These are phyloP conservation scores for Chydorus sphaericus DNA, from an alignment of 2,888 invertebrate species.

Conservation along the genomic window DNA sequence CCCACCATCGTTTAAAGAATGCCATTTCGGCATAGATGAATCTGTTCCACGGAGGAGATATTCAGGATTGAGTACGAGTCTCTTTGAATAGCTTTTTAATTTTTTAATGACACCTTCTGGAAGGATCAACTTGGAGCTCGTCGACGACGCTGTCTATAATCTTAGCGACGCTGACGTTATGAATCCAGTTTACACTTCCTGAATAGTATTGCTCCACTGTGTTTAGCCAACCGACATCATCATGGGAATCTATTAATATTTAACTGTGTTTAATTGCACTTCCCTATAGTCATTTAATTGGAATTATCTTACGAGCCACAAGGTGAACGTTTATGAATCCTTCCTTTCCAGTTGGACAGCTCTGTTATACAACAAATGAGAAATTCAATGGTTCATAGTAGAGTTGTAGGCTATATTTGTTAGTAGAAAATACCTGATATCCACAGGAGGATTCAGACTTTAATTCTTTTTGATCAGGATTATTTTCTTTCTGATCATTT, in stretches of 20 bases:
- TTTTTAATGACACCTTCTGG: constrained; percentile 26
- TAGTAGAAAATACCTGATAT: too few species aligned
- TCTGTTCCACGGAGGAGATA: constrained; percentile 18
- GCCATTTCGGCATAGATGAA: constrained; percentile 38
- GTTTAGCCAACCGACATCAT: constrained; percentile 89
- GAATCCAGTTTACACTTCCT: constrained; percentile 39
- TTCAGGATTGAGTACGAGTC: not conserved
- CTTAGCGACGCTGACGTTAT: constrained; percentile 38
- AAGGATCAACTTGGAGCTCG: constrained; percentile 51
- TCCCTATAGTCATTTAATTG: too few species aligned
- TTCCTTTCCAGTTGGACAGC: constrained; percentile 41
- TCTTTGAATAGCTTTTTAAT: not conserved
- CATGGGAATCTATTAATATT: constrained; percentile 49
- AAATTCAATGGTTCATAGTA: too few species aligned
- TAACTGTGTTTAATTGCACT: not conserved
- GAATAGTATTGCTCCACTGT: constrained; percentile 88
- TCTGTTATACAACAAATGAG: too few species aligned
- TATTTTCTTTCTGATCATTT: too few species aligned
- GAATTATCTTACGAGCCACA: constrained; percentile 44
- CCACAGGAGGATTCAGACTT: too few species aligned
- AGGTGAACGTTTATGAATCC: constrained; percentile 65
- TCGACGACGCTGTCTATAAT: constrained; percentile 73
- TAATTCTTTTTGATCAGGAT: too few species aligned
- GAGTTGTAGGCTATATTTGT: too few species aligned
- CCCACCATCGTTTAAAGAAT: constrained; percentile 51